Percentiles rank a stretch among this genome's conserved stretches.
phyloP scores from a whole-genome alignment of 2,113 vertebrate species.

The Apeltes quadracus region DNA sequence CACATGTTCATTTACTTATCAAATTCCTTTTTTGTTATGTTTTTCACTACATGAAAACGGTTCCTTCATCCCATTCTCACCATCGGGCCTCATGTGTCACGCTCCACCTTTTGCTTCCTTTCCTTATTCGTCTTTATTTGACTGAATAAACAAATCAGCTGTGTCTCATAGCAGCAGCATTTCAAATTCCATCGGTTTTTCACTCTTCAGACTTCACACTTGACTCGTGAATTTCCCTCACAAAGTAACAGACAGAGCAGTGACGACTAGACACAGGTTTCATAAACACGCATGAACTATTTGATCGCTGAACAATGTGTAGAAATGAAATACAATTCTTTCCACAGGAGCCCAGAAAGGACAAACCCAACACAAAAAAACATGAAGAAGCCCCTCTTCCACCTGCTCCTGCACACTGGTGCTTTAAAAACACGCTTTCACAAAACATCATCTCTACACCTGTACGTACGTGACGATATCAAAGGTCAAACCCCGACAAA shows the following conservation, averaged over 20 bases:
- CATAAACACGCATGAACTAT: neutral
- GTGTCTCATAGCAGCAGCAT: too few relatives aligned
- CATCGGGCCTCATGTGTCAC: too few relatives aligned
- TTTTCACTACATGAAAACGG: too few relatives aligned
- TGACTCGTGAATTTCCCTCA: neutral
- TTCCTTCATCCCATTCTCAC: too few relatives aligned
- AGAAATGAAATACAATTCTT: neutral
- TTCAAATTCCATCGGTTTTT: neutral
- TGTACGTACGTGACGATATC: neutral
- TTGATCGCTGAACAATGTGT: neutral
- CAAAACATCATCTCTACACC: neutral
- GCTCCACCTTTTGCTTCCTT: too few relatives aligned
- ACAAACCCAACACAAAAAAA: neutral
- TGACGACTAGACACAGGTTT: neutral
- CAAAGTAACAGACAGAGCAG: neutral
- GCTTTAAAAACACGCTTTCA: neutral
- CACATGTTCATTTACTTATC: too few relatives aligned
- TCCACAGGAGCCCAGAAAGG: neutral
- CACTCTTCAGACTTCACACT: too few relatives aligned
- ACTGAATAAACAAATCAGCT: too few relatives aligned
- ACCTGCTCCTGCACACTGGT: neutral
- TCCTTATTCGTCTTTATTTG: too few relatives aligned
- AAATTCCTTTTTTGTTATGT: too few relatives aligned
- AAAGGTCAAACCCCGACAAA: conserved; percentile 30
- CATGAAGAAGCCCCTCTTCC: too few relatives aligned